phyloP scores from a whole-genome alignment of 2,797 vertebrate genomes.

The Sparus aurata region DNA sequence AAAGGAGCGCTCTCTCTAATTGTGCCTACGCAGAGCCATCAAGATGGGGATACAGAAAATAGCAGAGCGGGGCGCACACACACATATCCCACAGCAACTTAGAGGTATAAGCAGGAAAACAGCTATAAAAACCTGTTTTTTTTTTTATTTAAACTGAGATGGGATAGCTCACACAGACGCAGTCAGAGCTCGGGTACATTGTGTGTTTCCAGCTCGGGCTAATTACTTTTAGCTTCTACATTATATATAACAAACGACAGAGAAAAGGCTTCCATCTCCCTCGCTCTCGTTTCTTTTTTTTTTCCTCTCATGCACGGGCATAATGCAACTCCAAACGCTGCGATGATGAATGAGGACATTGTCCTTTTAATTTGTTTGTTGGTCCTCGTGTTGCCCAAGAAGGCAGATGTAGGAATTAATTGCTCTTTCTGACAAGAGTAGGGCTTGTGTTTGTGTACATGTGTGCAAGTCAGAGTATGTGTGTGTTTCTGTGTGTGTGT shows the following conservation, averaged over 20 bases:
- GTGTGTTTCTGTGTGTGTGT: slow-evolving; percentile 9
- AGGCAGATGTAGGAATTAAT: slow-evolving; percentile 84
- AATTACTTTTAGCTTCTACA: slow-evolving; percentile 57
- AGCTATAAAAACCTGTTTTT: slow-evolving; percentile 45
- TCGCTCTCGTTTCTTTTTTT: slow-evolving; percentile 28
- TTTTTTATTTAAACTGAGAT: slow-evolving; percentile 41
- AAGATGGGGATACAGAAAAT: slow-evolving; percentile 70
- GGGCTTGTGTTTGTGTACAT: slow-evolving; percentile 47
- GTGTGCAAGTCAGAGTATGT: slow-evolving; percentile 21
- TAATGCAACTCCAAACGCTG: slow-evolving; percentile 44
- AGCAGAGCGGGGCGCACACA: slow-evolving; percentile 48
- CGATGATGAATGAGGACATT: slow-evolving; percentile 71
- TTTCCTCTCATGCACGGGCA: background rate
- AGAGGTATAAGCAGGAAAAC: slow-evolving; percentile 47
- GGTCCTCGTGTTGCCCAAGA: slow-evolving; percentile 71
- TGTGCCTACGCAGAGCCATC: slow-evolving; percentile 76
- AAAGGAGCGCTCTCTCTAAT: slow-evolving; percentile 82
- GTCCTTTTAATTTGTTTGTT: slow-evolving; percentile 77
- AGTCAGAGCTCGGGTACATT: slow-evolving; percentile 1
- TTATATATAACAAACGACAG: slow-evolving; percentile 50
- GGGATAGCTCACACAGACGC: slow-evolving; percentile 20
- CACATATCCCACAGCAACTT: slow-evolving; percentile 53
- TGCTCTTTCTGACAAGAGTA: slow-evolving; percentile 73
- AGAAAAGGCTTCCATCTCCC: slow-evolving; percentile 44
- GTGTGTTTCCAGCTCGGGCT: slow-evolving; percentile 36